Percentiles rank a stretch among this genome's conserved stretches.
Evolutionary conservation across 2,888 invertebrate genomes (phyloP).

Genomic region (Nomada goodeniana): DNA sequence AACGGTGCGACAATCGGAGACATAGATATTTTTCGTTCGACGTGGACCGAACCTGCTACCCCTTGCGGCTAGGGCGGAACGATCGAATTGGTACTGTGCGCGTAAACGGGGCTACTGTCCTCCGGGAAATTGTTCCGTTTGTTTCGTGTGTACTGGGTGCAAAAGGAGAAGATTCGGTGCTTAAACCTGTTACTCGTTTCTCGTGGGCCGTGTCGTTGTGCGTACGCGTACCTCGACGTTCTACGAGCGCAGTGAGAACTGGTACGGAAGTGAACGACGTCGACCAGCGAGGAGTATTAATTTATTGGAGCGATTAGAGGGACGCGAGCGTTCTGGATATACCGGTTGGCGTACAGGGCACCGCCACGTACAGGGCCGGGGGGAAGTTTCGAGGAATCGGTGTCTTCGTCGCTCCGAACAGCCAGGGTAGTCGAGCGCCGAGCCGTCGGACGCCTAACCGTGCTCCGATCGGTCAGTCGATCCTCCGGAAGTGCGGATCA

Average conservation of each 20-base stretch:
- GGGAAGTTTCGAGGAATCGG: constrained; percentile 7
- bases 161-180: constrained; percentile 11
- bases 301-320: not conserved
- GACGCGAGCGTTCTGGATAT: not conserved
- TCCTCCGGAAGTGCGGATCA: constrained; percentile 24
- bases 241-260: constrained; percentile 26
- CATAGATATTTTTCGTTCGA: constrained; percentile 9
- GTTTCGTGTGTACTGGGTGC: constrained; percentile 51
- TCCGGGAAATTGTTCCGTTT: not conserved
- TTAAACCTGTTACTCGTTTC: not conserved
- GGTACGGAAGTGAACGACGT: constrained; percentile 25
- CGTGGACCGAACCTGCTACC: constrained; percentile 27
- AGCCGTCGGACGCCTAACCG: constrained; percentile 48
- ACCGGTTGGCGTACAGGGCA: not conserved
- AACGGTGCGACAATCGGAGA: constrained; percentile 33
- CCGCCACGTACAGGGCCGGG: not conserved
- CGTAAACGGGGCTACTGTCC: not conserved
- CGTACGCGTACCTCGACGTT: not conserved
- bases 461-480: constrained; percentile 38
- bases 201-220: constrained; percentile 1
- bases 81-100: constrained; percentile 14
- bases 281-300: constrained; percentile 25
- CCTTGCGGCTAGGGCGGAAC: constrained; percentile 3
- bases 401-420: not conserved
- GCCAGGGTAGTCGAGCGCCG: not conserved